Evolutionary conservation across 2,797 vertebrate species (phyloP).

Genomic region (Falco concolor): DNA sequence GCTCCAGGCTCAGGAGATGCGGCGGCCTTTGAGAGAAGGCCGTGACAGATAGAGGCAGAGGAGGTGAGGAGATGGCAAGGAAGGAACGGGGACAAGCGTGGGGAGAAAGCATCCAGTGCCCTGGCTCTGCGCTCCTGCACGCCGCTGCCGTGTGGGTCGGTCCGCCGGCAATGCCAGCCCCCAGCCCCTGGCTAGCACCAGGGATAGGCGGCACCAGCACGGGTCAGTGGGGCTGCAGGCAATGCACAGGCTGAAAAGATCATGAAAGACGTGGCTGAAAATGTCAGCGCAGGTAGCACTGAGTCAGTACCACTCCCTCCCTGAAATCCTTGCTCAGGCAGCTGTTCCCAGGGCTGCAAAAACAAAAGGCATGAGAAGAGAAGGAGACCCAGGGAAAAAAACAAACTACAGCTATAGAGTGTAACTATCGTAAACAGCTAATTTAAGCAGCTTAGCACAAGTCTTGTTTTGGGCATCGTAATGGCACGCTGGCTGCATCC

Average conservation of each 20-base stretch:
- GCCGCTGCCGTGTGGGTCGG: rapidly evolving
- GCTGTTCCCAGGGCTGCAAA: background rate
- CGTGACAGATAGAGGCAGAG: background rate
- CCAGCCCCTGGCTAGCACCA: rapidly evolving
- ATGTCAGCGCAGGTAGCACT: background rate
- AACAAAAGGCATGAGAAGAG: background rate
- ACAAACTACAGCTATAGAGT: background rate
- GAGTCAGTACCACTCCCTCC: background rate
- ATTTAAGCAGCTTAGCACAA: background rate
- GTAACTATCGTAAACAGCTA: background rate
- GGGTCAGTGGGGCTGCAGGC: background rate
- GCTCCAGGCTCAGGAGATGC: background rate
- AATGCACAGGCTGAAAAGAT: rapidly evolving
- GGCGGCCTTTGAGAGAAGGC: background rate
- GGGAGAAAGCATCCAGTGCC: background rate
- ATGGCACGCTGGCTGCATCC: background rate
- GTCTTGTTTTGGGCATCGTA: background rate
- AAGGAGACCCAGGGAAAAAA: background rate
- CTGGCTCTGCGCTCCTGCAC: background rate
- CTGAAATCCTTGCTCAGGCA: background rate
- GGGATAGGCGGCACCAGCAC: background rate
- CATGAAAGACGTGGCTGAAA: background rate
- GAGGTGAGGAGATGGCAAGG: background rate
- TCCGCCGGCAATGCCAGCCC: rapidly evolving
- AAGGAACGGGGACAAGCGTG: rapidly evolving